Conservation (phyloP, 2,797 vertebrate genomes). For the Acrocephalus scirpaceus region DNA sequence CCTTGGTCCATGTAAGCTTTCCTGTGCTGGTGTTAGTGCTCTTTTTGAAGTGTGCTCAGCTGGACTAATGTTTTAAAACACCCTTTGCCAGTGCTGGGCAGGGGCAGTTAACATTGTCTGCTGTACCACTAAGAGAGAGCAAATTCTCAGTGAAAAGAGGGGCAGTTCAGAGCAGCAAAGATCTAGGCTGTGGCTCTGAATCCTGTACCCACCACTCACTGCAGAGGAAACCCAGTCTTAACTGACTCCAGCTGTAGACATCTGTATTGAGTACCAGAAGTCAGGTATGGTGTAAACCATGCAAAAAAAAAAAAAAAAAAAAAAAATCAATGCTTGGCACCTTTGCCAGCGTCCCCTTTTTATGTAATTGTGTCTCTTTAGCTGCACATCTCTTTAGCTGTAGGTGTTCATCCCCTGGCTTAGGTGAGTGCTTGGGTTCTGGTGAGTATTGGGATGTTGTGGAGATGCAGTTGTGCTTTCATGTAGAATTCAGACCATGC, state of each 20-base stretch:
- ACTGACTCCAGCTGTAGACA: neutral
- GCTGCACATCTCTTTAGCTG: neutral
- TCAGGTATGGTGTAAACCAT: neutral
- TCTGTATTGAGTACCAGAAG: neutral
- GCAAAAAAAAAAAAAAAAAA: neutral
- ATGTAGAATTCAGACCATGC: neutral
- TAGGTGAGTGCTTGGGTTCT: neutral
- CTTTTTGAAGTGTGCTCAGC: neutral
- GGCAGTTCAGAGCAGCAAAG: neutral
- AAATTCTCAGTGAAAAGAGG: neutral
- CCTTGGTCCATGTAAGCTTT: neutral
- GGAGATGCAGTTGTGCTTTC: neutral
- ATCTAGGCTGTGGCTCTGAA: neutral
- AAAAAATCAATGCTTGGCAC: neutral
- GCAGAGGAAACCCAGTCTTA: neutral
- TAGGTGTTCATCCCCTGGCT: neutral
- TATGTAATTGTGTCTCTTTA: neutral
- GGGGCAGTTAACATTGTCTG: neutral
- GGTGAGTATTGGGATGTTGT: neutral
- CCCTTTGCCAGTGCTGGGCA: neutral
- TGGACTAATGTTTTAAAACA: neutral
- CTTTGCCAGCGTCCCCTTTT: neutral
- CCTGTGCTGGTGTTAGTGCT: neutral
- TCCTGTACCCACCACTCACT: neutral
- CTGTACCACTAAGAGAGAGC: neutral